A percentile compares a stretch with the other conserved stretches of the same genome.
phyloP scores from a whole-genome alignment of 2,797 vertebrate genomes.

The Lates japonicus region DNA sequence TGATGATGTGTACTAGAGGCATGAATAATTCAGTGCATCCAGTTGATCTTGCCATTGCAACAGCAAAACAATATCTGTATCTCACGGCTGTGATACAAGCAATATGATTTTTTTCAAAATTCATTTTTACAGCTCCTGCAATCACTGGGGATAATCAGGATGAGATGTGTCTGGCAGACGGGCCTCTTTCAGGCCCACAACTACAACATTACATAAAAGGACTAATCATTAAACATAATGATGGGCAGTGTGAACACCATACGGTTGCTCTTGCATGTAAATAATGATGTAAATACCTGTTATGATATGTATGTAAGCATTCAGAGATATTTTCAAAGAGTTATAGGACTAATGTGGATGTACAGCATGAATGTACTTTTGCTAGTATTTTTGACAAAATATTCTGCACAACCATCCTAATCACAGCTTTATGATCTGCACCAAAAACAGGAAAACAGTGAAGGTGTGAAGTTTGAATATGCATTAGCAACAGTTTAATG shows the following conservation, averaged over 20 bases:
- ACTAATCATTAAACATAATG: constrained; percentile 47
- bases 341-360: not conserved
- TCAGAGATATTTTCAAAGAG: not conserved
- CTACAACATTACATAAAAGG: constrained; percentile 40
- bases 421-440: not conserved
- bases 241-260: constrained; percentile 55
- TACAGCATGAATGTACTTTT: not conserved
- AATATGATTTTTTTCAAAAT: constrained; percentile 47
- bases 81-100: constrained; percentile 27
- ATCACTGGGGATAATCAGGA: constrained; percentile 61
- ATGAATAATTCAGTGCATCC: constrained; percentile 71
- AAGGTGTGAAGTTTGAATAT: constrained; percentile 22
- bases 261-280: constrained; percentile 36
- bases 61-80: constrained; percentile 51
- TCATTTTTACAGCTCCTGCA: constrained; percentile 46
- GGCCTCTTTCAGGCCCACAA: constrained; percentile 14
- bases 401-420: not conserved
- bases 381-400: not conserved
- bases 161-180: constrained; percentile 43
- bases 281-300: constrained; percentile 1
- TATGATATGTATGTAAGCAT: constrained; percentile 16
- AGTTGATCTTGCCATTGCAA: constrained; percentile 47
- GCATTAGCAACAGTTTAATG: constrained; percentile 36
- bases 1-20: constrained; percentile 54
- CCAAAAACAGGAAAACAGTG: not conserved